phyloP scores from a whole-genome alignment of 2,113 vertebrate species.

The Gorilla gorilla region DNA sequence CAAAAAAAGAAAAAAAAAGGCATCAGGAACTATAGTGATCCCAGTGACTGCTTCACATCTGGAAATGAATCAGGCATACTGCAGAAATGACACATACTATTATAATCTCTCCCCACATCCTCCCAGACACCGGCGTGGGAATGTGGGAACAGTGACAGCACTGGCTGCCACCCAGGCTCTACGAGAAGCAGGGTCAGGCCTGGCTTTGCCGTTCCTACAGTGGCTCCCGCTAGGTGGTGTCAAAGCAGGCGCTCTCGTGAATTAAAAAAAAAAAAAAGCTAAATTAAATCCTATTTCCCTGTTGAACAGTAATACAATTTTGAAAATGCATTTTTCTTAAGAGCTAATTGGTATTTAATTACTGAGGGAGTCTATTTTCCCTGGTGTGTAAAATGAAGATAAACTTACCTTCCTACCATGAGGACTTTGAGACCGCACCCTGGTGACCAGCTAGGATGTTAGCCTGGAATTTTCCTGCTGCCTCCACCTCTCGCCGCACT shows the following conservation, averaged over 20 bases:
- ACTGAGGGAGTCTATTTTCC: background rate
- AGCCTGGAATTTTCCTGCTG: background rate
- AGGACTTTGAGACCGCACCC: background rate
- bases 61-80: background rate
- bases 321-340: background rate
- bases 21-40: rapidly evolving
- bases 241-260: rapidly evolving
- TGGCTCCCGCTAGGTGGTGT: background rate
- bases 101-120: background rate
- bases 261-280: background rate
- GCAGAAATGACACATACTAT: background rate
- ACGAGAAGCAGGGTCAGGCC: background rate
- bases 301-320: background rate
- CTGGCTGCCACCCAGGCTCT: background rate
- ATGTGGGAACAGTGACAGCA: background rate
- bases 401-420: background rate
- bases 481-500: rapidly evolving
- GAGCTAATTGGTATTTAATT: constrained; percentile 35
- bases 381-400: background rate
- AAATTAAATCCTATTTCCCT: constrained; percentile 30
- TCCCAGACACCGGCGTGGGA: background rate
- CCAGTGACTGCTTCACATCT: background rate
- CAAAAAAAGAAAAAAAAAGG: background rate
- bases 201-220: background rate
- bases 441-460: rapidly evolving